Evolutionary conservation across 2,888 invertebrate genomes (phyloP).

Genomic region (Limnephilus marmoratus): DNA sequence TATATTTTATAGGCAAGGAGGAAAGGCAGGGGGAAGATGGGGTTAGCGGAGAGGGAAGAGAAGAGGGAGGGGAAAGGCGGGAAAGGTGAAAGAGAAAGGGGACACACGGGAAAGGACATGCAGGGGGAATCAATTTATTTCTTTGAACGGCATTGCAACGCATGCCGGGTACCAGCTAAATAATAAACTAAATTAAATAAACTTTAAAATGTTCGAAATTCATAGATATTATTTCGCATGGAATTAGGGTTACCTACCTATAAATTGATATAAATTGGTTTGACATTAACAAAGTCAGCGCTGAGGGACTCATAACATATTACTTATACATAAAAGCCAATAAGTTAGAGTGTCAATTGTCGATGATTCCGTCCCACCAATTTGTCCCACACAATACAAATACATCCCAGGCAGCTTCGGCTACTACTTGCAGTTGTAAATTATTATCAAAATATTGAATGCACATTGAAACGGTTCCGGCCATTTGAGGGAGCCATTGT

Average conservation of each 20-base stretch:
- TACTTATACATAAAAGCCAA: conserved; percentile 43
- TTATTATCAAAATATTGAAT: conserved; percentile 52
- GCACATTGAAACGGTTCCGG: conserved; percentile 45
- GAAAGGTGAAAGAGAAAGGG: too few species aligned
- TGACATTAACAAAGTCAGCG: not conserved
- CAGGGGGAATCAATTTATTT: too few species aligned
- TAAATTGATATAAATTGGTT: not conserved
- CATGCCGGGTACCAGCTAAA: too few species aligned
- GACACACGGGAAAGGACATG: too few species aligned
- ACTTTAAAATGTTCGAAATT: not conserved
- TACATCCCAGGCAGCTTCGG: not conserved
- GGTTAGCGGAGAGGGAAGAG: too few species aligned
- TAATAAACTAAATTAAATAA: not conserved
- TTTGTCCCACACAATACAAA: conserved; percentile 32
- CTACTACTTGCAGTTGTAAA: conserved; percentile 45
- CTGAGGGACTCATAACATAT: conserved; percentile 21
- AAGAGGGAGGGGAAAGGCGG: too few species aligned
- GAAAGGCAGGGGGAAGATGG: too few species aligned
- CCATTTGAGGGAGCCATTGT: conserved; percentile 47
- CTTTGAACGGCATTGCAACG: too few species aligned
- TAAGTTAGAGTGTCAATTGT: conserved; percentile 36
- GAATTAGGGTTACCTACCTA: not conserved
- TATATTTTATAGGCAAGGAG: too few species aligned
- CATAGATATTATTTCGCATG: not conserved
- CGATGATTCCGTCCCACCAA: conserved; percentile 36